Conservation (phyloP, 2,113 vertebrate species). For the Hippocampus mohnikei region DNA sequence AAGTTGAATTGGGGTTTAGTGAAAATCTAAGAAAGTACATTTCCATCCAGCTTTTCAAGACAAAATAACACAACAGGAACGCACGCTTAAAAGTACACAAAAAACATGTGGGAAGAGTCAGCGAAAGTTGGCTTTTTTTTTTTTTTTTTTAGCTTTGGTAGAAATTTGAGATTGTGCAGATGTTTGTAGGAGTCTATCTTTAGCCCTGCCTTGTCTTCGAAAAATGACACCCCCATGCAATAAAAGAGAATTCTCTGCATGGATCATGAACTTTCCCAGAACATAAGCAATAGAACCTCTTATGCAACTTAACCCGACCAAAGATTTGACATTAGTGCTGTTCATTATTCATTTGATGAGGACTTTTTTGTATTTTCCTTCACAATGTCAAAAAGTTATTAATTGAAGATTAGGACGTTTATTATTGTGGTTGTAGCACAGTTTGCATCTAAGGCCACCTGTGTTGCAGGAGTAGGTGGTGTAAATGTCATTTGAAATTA, state of each 20-base stretch:
- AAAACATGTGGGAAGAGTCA: background rate
- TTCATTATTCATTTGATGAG: no score
- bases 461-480: background rate
- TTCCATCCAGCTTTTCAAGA: background rate
- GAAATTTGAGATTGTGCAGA: conserved; percentile 3
- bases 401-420: no score
- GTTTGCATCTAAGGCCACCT: background rate
- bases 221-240: conserved; percentile 2
- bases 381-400: no score
- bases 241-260: background rate
- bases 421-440: background rate
- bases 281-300: background rate
- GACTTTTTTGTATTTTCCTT: no score
- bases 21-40: background rate
- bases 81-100: background rate
- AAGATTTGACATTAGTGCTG: background rate
- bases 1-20: background rate
- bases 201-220: background rate
- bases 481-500: background rate
- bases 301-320: background rate
- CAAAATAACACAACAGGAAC: background rate
- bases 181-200: conserved; percentile 1
- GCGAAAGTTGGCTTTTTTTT: background rate
- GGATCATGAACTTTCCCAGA: background rate
- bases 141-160: background rate